phyloP scores from a whole-genome alignment of 1,140 invertebrate genomes.

The Lysiphlebus fabarum region DNA sequence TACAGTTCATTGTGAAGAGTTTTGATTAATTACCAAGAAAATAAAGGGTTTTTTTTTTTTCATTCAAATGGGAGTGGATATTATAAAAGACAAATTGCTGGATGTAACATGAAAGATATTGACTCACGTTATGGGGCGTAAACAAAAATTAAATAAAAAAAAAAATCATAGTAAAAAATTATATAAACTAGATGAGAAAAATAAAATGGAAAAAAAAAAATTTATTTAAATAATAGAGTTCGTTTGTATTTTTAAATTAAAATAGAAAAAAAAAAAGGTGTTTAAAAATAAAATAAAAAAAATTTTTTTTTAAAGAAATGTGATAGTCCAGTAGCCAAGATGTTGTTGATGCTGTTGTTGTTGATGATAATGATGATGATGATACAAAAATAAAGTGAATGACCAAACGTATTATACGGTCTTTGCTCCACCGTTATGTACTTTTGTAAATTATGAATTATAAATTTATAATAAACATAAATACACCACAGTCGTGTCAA shows the following conservation, averaged over 20 bases:
- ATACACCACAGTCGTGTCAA: not conserved
- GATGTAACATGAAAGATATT: conserved; percentile 17
- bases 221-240: not conserved
- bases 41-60: conserved; percentile 3
- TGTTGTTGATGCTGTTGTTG: no score
- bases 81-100: conserved; percentile 21
- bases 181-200: not conserved
- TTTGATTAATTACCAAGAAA: conserved; percentile 20
- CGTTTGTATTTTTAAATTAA: not conserved
- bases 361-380: conserved; percentile 9
- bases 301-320: not conserved
- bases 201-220: no score
- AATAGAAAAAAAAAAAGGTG: not conserved
- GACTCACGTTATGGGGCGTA: conserved; percentile 18
- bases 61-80: not conserved
- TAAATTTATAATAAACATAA: not conserved
- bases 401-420: conserved; percentile 18
- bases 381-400: conserved; percentile 3
- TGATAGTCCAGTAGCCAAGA: not conserved
- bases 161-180: not conserved
- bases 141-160: no score
- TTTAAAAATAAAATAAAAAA: conserved; percentile 2
- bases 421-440: conserved; percentile 17
- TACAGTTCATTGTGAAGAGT: not conserved
- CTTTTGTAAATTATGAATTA: not conserved